Evolutionary conservation across 2,113 vertebrate species (phyloP), one percentile per base, ranked within the genome.

Genomic region (Peromyscus maniculatus): DNA sequence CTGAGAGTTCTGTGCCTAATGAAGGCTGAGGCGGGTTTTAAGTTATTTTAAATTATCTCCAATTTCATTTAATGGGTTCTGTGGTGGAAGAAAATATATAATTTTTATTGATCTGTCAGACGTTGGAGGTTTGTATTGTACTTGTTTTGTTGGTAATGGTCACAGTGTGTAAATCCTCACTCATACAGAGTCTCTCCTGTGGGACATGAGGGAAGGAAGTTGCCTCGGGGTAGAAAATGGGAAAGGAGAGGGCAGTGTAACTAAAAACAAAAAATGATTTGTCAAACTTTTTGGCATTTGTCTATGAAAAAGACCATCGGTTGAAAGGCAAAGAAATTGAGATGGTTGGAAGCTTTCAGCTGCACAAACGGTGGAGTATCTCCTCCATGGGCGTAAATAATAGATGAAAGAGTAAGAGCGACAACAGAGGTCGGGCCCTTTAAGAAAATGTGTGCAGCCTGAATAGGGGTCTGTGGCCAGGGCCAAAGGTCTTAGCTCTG

Each of bases 401-500:
- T 99, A 98, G 98, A 99, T 99, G 98, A 99, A 99, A 99, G 98
- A 98, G 98, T 1, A 59, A 98, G 98, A 98, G 97, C 98, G 99
- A 98, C 98, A 99, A 99, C 98, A 99, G 99, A 99, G 98, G 98
- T 98, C 98, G 97, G 98, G 97, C 98, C 98, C 90, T 99, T 99
- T 99, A 98, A 97, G 98, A 98, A 98, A 99, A 99, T 99, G 98
- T 98, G 98, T 98, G 98, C 97, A 98, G 97, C 91, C 96, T 99
- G 98, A 99, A 99, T 99, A 97, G 98, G 98, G 98, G 98, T 98
- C 98, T 97, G 97, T 98, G 98, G 98, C 98, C 96, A 97, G 98
- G 98, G 98, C 98, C 98, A 99, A 99, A 99, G 98, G 98, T 99
- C 98, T 98, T 98, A 98, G 98, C 98, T 98, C 98, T 97, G 98